Evolutionary conservation across 1,140 invertebrate genomes (phyloP), one percentile per base, ranked within the genome.

Genomic region (Campoletis sonorensis): DNA sequence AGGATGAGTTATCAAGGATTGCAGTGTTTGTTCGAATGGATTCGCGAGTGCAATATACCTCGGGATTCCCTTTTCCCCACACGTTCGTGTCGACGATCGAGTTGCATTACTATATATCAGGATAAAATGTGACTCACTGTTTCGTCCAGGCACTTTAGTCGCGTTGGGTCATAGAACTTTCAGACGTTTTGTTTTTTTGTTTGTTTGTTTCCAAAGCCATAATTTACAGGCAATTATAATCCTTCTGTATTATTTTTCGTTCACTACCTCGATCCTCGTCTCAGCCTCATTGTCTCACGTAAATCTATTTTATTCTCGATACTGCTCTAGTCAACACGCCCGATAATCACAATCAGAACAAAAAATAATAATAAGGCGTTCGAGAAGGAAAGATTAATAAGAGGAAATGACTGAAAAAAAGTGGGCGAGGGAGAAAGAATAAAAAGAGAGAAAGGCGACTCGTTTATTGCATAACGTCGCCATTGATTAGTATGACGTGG

Each of bases 111-210:
- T 70, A n/a, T 27, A 33, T 13, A 23, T 23, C 23, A 23, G 4
- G n/a, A 27, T n/a, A 21, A 58, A 1, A 58, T 58, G 21, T 70
- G 67, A 70, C 67, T 70, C 67, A 70, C 67, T 70, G 67, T 64
- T 64, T 15, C 37, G 67, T 70, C 67, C 67, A 70, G 67, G 67
- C 2, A 33, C 10, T 70, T 70, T 30, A 37, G 67, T 70, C 67
- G 30, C 61, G 61, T 11, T 23, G 61, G 67, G 67, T 70, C 67
- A 70, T 70, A n/a, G 67, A 70, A 70, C 67, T 70, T 70, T 70
- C 67, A 18, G 67, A 0, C 54, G 2, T 45, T 58, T 33, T n/a
- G n/a, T n/a, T n/a, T n/a, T n/a, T n/a, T n/a, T n/a, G n/a, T n/a
- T n/a, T n/a, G n/a, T n/a, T 15, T 33, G 15, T 70, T 70, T 15